phyloP scores from a whole-genome alignment of 2,888 invertebrate species.

The Tubiluchus corallicola region DNA sequence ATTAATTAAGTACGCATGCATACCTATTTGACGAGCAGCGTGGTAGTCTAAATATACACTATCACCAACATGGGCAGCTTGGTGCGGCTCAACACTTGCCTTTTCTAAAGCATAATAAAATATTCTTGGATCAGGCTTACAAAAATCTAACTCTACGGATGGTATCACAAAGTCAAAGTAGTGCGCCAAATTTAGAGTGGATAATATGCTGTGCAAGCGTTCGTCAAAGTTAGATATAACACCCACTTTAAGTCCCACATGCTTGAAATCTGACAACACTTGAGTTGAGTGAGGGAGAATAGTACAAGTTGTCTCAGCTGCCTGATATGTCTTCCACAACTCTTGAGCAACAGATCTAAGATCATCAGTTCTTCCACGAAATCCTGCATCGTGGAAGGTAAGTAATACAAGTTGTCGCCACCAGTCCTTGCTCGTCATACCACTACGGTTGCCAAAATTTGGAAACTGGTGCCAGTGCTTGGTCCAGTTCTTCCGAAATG shows the following conservation, averaged over 20 bases:
- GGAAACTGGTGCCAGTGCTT: conserved; percentile 17
- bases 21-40: conserved; percentile 19
- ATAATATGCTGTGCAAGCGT: conserved; percentile 19
- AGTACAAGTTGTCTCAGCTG: conserved; percentile 49
- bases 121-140: conserved; percentile 22
- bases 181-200: conserved; percentile 15
- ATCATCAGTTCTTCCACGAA: conserved; percentile 12
- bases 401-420: conserved; percentile 27
- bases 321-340: conserved; percentile 40
- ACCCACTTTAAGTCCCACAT: conserved; percentile 30
- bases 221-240: conserved; percentile 26
- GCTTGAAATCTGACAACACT: conserved; percentile 36
- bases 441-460: conserved; percentile 19
- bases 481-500: conserved; percentile 15
- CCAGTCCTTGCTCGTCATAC: conserved; percentile 20
- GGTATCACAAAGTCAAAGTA: conserved; percentile 24
- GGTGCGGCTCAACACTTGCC: conserved; percentile 15
- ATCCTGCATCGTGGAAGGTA: conserved; percentile 38
- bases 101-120: conserved; percentile 19
- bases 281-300: conserved; percentile 24
- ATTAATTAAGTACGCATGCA: conserved; percentile 13
- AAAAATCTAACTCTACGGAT: conserved; percentile 17
- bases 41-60: conserved; percentile 21
- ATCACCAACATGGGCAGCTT: conserved; percentile 24
- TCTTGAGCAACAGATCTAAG: conserved; percentile 21